Evolutionary conservation across 2,888 invertebrate genomes (phyloP).

Genomic region (Leptopterna dolabrata): DNA sequence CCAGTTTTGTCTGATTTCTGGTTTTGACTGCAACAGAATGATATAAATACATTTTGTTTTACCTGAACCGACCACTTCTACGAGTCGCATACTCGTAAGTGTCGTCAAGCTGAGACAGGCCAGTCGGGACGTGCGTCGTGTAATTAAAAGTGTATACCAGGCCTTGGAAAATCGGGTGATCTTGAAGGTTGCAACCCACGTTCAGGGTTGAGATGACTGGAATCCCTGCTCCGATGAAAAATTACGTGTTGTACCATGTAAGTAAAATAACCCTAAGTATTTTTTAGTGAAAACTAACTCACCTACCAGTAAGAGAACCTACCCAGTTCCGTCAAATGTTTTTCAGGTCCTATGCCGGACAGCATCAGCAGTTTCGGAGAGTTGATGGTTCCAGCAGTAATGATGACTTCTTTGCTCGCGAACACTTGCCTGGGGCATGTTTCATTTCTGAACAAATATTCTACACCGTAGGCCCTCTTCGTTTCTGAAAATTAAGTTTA

Average conservation of each 20-base stretch:
- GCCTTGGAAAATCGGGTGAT: conserved; percentile 60
- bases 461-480: conserved; percentile 71
- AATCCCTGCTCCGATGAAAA: conserved; percentile 51
- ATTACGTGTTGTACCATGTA: background rate
- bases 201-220: conserved; percentile 56
- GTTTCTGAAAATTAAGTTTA: conserved; percentile 55
- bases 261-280: too few relatives aligned
- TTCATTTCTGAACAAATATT: conserved; percentile 69
- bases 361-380: conserved; percentile 62
- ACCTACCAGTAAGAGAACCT: background rate
- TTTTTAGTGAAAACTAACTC: too few relatives aligned
- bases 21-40: too few relatives aligned
- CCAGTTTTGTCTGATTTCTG: too few relatives aligned
- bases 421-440: conserved; percentile 69
- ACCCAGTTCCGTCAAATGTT: conserved; percentile 56
- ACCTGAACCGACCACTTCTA: conserved; percentile 33
- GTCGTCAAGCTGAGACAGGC: conserved; percentile 21
- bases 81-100: conserved; percentile 41
- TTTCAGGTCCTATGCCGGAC: conserved; percentile 62
- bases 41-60: too few relatives aligned
- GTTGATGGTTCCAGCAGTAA: conserved; percentile 60
- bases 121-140: background rate
- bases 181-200: conserved; percentile 62
- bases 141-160: conserved; percentile 46
- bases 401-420: conserved; percentile 68